A percentile compares a stretch with the other conserved stretches of the same genome.
Evolutionary conservation across 2,888 invertebrate genomes (phyloP).

Genomic region (Lamproptera curius): DNA sequence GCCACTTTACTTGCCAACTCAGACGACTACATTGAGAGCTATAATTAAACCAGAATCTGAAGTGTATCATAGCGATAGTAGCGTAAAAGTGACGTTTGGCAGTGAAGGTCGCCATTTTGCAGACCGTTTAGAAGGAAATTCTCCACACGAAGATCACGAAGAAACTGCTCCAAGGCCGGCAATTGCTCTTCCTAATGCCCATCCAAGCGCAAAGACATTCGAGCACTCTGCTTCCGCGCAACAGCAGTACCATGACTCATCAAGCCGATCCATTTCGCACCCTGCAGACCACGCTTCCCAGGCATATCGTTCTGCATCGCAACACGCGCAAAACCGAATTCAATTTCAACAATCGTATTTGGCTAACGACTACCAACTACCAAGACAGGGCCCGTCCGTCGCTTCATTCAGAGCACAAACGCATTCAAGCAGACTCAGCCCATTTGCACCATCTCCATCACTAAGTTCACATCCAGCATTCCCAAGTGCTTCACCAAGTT

Average conservation of each 20-base stretch:
- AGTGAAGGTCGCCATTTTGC: constrained; percentile 76
- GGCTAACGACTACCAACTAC: constrained; percentile 63
- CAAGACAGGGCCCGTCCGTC: constrained; percentile 60
- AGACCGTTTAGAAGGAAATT: constrained; percentile 35
- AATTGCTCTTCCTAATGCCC: constrained; percentile 71
- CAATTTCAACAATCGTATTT: constrained; percentile 67
- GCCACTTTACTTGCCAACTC: constrained; percentile 72
- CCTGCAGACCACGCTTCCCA: constrained; percentile 38
- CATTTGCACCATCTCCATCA: constrained; percentile 52
- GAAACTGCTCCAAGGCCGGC: constrained; percentile 83
- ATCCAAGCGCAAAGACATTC: constrained; percentile 43
- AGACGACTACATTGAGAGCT: constrained; percentile 88
- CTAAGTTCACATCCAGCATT: constrained; percentile 47
- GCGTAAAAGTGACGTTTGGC: constrained; percentile 90
- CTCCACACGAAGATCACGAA: constrained; percentile 65
- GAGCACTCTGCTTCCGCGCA: constrained; percentile 52
- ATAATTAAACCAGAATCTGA: constrained; percentile 93
- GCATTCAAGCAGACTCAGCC: constrained; percentile 46
- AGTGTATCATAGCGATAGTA: constrained; percentile 87
- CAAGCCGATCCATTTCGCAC: constrained; percentile 39
- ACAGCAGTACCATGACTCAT: constrained; percentile 37
- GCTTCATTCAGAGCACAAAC: constrained; percentile 59
- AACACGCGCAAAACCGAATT: constrained; percentile 65
- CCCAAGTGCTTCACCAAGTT: constrained; percentile 47
- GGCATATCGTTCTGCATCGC: constrained; percentile 45